Base-by-base conservation (phyloP, 1,140 invertebrate genomes). In the Sinonovacula constricta region DNA sequence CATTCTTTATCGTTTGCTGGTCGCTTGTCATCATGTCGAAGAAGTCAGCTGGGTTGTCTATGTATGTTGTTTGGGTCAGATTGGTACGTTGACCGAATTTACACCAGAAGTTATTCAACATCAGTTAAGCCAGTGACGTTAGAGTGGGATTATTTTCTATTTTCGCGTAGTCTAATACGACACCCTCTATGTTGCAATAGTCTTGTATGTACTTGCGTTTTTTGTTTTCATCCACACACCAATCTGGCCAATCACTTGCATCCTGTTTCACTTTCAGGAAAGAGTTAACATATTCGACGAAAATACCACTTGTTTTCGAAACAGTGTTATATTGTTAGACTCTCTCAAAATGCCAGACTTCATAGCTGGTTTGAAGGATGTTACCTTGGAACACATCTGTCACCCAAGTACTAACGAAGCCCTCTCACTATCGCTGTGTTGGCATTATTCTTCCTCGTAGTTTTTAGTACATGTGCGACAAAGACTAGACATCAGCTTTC, bases 41-140 rank as follows among this genome's bases (percentile, higher is more conserved):
- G 39, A 45, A 45, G 7, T 10, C 7, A 18, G 39, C 22, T 57
- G 54, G 54, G 24, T 57, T 22, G 10, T 10, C 10, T n/a, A 57
- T 24, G 24, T n/a, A 57, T 15, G 54, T 57, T 57, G 54, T 57
- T 24, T 57, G 22, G 7, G 54, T 57, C 7, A 57, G 54, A 24
- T 57, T 57, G 10, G 54, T n/a, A 14, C 54, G 54, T 24, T 57
- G 54, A 12, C 54, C 54, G 24, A 57, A 57, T 24, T 57, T 57
- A 7, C 54, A 7, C 54, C 54, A 57, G 22, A 57, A 57, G 24
- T 22, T 18, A n/a, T 33, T 57, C 51, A 57, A n/a, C 3, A 30
- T 33, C 36, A 70, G 26, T 2, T 51, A 51, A 15, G 65, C 65
- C 28, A 67, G 14, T 3, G 65, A 30, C 18, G n/a, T 7, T 24